Conservation (phyloP, 2,797 vertebrate genomes). For the Parauchenoglanis ngamensis region DNA sequence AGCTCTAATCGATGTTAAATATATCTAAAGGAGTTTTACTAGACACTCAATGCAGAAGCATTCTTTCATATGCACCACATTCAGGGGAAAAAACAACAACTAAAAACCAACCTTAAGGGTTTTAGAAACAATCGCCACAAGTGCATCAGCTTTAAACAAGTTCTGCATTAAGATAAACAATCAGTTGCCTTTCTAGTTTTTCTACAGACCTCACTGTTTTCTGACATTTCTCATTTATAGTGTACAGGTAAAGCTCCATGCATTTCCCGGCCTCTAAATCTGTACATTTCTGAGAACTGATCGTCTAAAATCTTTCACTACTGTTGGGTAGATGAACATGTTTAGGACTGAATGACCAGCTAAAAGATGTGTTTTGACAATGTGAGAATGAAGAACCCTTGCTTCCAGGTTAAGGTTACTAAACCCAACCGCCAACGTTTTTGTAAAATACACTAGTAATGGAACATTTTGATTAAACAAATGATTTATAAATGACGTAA, state of each 20-base stretch:
- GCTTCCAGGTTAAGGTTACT: background rate
- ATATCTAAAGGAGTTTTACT: background rate
- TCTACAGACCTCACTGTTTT: background rate
- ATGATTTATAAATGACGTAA: background rate
- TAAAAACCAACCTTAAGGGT: too few species aligned
- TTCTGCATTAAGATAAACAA: background rate
- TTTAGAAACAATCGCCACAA: background rate
- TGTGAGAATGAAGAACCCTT: slow-evolving; percentile 2
- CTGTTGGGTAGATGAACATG: background rate
- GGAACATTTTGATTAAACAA: background rate
- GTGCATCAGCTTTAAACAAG: too few species aligned
- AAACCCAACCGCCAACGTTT: background rate
- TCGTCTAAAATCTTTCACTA: background rate
- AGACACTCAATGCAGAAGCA: background rate
- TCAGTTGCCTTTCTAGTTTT: background rate
- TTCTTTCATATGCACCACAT: background rate
- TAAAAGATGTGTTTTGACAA: background rate
- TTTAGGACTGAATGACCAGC: background rate
- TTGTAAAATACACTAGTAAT: background rate
- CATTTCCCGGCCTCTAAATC: background rate
- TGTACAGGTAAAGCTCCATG: background rate
- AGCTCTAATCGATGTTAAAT: background rate
- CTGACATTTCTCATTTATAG: background rate
- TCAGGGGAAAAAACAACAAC: background rate
- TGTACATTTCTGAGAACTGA: background rate